Evolutionary conservation across 2,888 invertebrate genomes (phyloP).

Genomic region (Nysson spinosus): DNA sequence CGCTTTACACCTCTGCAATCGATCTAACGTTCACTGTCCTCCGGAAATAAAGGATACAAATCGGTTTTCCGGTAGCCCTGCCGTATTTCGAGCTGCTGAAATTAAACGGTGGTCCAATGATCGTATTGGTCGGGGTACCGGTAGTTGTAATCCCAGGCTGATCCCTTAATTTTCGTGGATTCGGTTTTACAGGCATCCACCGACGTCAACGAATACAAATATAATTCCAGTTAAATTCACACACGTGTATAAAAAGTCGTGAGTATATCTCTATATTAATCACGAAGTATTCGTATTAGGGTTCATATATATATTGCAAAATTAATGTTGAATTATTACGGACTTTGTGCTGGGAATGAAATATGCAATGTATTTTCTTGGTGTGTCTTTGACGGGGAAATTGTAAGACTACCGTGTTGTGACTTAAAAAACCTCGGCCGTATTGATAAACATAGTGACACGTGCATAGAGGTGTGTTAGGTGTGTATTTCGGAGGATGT

Average conservation of each 20-base stretch:
- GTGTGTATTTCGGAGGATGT: too few relatives aligned
- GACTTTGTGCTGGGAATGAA: too few relatives aligned
- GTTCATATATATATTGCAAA: too few relatives aligned
- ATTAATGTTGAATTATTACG: too few relatives aligned
- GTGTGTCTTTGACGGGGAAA: too few relatives aligned
- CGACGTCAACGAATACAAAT: neutral
- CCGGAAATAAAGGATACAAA: constrained; percentile 44
- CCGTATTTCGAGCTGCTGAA: constrained; percentile 50
- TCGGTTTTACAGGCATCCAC: constrained; percentile 43
- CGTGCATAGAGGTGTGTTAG: neutral
- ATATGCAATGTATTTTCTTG: too few relatives aligned
- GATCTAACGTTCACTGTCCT: constrained; percentile 34
- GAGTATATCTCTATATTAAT: constrained; percentile 40
- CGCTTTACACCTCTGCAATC: constrained; percentile 22
- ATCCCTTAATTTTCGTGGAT: constrained; percentile 69
- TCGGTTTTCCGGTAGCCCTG: constrained; percentile 25
- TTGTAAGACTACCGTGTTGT: too few relatives aligned
- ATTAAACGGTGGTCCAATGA: constrained; percentile 49
- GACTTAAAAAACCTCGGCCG: too few relatives aligned
- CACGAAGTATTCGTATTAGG: too few relatives aligned
- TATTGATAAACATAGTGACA: neutral
- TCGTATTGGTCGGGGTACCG: constrained; percentile 34
- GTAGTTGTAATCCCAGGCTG: constrained; percentile 63
- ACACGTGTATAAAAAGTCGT: too few relatives aligned
- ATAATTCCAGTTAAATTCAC: neutral